Evolutionary conservation across 2,888 invertebrate genomes (phyloP).

Genomic region (Andrena dorsata): DNA sequence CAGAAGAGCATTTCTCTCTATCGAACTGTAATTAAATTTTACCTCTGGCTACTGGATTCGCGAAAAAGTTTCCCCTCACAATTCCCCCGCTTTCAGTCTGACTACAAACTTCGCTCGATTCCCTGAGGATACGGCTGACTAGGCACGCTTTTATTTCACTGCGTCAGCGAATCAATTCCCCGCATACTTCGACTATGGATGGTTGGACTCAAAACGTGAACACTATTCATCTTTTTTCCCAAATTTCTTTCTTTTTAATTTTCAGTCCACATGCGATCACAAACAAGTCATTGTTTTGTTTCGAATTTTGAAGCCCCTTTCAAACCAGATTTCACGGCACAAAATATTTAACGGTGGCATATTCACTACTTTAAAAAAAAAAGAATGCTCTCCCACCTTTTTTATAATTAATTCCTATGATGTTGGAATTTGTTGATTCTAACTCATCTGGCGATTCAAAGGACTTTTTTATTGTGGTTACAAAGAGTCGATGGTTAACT

Average conservation of each 20-base stretch:
- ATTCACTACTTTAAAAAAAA: too few relatives aligned
- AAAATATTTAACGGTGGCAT: too few relatives aligned
- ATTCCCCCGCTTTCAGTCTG: constrained; percentile 4
- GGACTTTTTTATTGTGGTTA: too few relatives aligned
- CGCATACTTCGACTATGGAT: constrained; percentile 10
- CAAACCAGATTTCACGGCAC: too few relatives aligned
- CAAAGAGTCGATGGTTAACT: too few relatives aligned
- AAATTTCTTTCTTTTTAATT: background rate
- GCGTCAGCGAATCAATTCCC: constrained; percentile 20
- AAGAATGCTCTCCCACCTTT: too few relatives aligned
- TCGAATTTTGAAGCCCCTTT: too few relatives aligned
- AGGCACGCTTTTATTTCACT: constrained; percentile 23
- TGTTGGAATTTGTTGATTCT: too few relatives aligned
- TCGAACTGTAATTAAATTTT: constrained; percentile 19
- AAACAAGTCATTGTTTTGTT: background rate
- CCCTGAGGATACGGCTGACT: constrained; percentile 7
- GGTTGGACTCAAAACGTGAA: background rate
- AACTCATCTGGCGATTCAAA: too few relatives aligned
- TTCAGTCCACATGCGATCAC: background rate
- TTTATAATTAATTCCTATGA: too few relatives aligned
- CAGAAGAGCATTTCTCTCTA: background rate
- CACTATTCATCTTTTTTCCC: background rate
- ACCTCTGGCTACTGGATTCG: background rate
- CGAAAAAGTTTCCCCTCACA: constrained; percentile 9
- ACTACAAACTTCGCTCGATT: background rate